Evolutionary conservation across 2,888 invertebrate genomes (phyloP).

Genomic region (Pristionchus exspectatus): DNA sequence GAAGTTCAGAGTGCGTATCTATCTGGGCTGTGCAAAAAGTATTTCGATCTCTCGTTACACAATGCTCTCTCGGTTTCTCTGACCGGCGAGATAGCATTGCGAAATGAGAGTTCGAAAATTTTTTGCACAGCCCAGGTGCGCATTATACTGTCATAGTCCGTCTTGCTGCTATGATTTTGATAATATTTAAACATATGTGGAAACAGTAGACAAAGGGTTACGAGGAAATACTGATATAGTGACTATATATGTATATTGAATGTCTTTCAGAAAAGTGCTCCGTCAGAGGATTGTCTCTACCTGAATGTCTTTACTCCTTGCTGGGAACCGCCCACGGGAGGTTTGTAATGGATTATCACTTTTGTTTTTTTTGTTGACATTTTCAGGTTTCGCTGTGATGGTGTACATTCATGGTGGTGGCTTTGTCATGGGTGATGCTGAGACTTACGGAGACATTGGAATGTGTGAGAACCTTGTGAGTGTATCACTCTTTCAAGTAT

Average conservation of each 20-base stretch:
- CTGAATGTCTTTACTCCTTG: constrained; percentile 49
- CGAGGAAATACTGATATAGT: background rate
- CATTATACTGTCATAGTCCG: background rate
- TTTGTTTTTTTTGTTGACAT: background rate
- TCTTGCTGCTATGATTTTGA: too few relatives aligned
- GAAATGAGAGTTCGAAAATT: too few relatives aligned
- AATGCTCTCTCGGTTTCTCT: too few relatives aligned
- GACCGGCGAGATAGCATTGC: too few relatives aligned
- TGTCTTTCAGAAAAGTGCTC: background rate
- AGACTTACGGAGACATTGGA: constrained; percentile 66
- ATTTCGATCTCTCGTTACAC: too few relatives aligned
- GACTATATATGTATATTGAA: too few relatives aligned
- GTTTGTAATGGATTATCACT: background rate
- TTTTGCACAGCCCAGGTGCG: too few relatives aligned
- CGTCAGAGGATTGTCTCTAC: constrained; percentile 50
- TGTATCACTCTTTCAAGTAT: background rate
- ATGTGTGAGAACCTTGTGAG: constrained; percentile 64
- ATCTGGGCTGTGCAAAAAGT: too few relatives aligned
- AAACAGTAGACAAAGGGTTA: background rate
- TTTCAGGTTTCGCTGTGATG: constrained; percentile 58
- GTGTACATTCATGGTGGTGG: constrained; percentile 67
- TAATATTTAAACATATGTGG: background rate
- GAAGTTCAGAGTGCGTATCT: constrained; percentile 1
- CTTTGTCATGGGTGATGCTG: constrained; percentile 62
- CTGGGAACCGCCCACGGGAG: constrained; percentile 36